Percentiles rank a stretch among this genome's conserved stretches.
phyloP scores from a whole-genome alignment of 2,888 invertebrate genomes.

The Dryobota labecula region DNA sequence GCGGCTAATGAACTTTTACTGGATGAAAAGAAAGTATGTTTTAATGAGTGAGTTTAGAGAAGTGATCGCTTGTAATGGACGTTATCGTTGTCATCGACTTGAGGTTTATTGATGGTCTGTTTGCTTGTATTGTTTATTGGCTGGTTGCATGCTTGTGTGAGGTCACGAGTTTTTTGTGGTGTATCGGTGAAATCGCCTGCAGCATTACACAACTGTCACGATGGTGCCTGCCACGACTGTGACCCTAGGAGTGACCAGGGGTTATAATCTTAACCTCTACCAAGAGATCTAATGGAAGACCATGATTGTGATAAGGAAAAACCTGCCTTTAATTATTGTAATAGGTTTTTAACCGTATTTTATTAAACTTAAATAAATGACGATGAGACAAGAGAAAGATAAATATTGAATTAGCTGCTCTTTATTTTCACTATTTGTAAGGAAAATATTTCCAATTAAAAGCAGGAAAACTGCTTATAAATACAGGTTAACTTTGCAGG shows the following conservation, averaged over 20 bases:
- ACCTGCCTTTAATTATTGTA: no score
- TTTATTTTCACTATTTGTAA: neutral
- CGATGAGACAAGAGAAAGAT: neutral
- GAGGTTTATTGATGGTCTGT: constrained; percentile 68
- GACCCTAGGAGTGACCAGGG: constrained; percentile 4
- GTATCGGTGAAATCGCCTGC: constrained; percentile 50
- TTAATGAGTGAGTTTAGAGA: constrained; percentile 79
- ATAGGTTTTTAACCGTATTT: no score
- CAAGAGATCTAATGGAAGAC: constrained; percentile 1
- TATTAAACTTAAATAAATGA: no score
- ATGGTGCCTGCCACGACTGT: constrained; percentile 27
- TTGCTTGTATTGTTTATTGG: constrained; percentile 56
- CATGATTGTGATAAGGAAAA: constrained; percentile 11
- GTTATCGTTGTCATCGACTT: constrained; percentile 71
- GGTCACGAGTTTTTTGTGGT: constrained; percentile 46
- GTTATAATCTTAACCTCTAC: constrained; percentile 25
- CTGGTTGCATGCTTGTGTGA: constrained; percentile 34
- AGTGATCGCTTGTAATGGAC: constrained; percentile 76
- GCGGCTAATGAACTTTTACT: constrained; percentile 84
- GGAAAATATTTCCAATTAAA: neutral
- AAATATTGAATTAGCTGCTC: constrained; percentile 16
- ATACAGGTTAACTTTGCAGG: neutral
- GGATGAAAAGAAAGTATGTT: constrained; percentile 76
- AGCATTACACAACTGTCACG: constrained; percentile 43
- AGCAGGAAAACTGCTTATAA: neutral